Percentiles rank a stretch among this genome's conserved stretches.
Evolutionary conservation across 2,888 invertebrate species (phyloP).

Genomic region (Pseudococcus jackbeardsleyi): DNA sequence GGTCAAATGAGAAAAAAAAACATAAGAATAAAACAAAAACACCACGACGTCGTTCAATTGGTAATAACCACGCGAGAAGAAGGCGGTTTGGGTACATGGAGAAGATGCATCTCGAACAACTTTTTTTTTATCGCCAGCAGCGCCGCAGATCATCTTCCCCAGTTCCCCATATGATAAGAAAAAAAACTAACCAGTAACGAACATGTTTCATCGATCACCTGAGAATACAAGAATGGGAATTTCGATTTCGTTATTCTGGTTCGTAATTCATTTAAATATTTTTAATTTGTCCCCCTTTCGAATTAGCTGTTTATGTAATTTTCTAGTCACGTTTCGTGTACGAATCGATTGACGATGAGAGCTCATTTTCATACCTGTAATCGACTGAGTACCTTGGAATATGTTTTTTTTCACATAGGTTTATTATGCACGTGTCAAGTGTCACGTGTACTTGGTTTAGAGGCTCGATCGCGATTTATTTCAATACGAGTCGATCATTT

Average conservation of each 20-base stretch:
- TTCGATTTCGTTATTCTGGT: not conserved
- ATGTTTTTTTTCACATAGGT: not conserved
- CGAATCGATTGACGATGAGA: not conserved
- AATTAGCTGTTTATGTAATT: not conserved
- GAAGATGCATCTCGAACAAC: constrained; percentile 10
- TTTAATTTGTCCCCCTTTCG: constrained; percentile 4
- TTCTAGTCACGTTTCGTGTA: not conserved
- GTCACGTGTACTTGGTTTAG: not conserved
- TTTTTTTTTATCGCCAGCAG: constrained; percentile 12
- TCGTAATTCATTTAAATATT: not conserved
- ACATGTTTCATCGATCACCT: constrained; percentile 16
- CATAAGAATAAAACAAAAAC: not conserved
- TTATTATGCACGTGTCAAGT: not conserved
- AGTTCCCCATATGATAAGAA: not conserved
- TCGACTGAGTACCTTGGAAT: not conserved
- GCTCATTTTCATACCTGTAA: not conserved
- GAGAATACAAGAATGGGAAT: not conserved
- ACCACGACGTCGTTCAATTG: constrained; percentile 22
- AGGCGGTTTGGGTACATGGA: not conserved
- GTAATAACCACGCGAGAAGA: constrained; percentile 26
- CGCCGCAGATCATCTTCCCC: not conserved
- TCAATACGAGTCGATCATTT: not conserved
- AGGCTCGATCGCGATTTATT: not conserved
- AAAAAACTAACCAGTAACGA: not conserved
- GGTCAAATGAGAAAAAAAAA: constrained; percentile 26